These are phyloP conservation scores for Harpegnathos saltator DNA, from an alignment of 1,140 invertebrate genomes.

Conservation along the genomic window DNA sequence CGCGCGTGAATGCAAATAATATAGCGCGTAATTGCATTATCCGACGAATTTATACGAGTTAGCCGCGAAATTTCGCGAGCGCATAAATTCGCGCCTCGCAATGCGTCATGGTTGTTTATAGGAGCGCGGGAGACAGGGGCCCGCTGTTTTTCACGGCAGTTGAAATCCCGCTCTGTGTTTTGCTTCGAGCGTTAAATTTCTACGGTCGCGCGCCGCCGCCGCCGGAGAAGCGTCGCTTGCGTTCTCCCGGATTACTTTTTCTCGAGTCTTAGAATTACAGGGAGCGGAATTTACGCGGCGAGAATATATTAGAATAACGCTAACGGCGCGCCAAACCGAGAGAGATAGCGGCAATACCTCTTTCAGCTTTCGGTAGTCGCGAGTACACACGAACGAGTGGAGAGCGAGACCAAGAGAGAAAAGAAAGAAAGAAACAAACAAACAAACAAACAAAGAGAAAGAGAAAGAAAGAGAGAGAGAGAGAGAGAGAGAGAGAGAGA, in stretches of 20 bases:
- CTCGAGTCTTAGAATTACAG: not conserved
- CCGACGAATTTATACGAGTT: constrained; percentile 57
- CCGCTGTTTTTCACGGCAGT: constrained; percentile 50
- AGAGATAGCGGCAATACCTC: not conserved
- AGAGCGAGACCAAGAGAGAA: too few relatives aligned
- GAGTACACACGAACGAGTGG: too few relatives aligned
- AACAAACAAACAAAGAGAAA: too few relatives aligned
- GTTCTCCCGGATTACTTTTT: constrained; percentile 44
- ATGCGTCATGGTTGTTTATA: constrained; percentile 58
- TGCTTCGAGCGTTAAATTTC: constrained; percentile 51
- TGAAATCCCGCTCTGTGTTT: constrained; percentile 36
- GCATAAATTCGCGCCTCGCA: constrained; percentile 55
- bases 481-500: too few relatives aligned
- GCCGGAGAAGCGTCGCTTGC: not conserved
- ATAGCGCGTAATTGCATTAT: constrained; percentile 53
- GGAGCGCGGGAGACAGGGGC: constrained; percentile 40
- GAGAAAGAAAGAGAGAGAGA: too few relatives aligned
- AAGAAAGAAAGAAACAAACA: too few relatives aligned
- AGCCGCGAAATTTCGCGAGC: constrained; percentile 36
- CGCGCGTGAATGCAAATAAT: constrained; percentile 48
- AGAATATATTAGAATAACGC: not conserved
- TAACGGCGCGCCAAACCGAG: not conserved
- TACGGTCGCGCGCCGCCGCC: not conserved
- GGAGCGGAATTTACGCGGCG: constrained; percentile 1
- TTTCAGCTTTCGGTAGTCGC: too few relatives aligned